These are phyloP conservation scores for Xerus inauris DNA, from an alignment of 2,113 vertebrate genomes.

Conservation along the genomic window DNA sequence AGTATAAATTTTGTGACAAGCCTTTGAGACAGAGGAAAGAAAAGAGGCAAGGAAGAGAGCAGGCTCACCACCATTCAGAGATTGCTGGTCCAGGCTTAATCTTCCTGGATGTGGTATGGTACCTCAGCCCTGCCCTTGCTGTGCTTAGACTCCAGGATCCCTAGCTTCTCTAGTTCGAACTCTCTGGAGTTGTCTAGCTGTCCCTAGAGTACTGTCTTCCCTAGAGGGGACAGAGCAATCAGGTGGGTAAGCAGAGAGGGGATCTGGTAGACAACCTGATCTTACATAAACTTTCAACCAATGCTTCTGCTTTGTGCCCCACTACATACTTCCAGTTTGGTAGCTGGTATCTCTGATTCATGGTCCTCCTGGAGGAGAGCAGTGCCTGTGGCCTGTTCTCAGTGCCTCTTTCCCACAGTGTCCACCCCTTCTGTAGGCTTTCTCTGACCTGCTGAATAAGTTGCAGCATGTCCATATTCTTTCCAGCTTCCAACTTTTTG, in stretches of 20 bases:
- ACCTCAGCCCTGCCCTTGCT: background rate
- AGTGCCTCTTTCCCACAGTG: background rate
- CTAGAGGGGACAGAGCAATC: background rate
- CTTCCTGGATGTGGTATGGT: background rate
- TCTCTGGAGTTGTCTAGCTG: background rate
- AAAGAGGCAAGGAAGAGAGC: background rate
- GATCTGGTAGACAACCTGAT: background rate
- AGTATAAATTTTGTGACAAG: background rate
- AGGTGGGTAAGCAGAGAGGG: background rate
- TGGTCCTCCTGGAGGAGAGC: background rate
- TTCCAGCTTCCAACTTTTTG: constrained; percentile 9
- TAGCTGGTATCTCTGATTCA: background rate
- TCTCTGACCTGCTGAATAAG: background rate
- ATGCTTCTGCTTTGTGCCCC: background rate
- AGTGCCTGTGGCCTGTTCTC: background rate
- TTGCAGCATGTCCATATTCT: background rate
- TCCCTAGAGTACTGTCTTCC: background rate
- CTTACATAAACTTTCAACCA: background rate
- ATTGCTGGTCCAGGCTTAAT: background rate
- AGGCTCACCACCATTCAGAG: background rate
- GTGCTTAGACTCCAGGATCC: background rate
- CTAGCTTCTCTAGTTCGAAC: background rate
- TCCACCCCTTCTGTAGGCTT: background rate
- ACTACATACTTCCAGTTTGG: background rate
- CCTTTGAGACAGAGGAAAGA: background rate